These are phyloP conservation scores for Mastacembelus armatus DNA, from an alignment of 2,797 vertebrate species.

Conservation along the genomic window DNA sequence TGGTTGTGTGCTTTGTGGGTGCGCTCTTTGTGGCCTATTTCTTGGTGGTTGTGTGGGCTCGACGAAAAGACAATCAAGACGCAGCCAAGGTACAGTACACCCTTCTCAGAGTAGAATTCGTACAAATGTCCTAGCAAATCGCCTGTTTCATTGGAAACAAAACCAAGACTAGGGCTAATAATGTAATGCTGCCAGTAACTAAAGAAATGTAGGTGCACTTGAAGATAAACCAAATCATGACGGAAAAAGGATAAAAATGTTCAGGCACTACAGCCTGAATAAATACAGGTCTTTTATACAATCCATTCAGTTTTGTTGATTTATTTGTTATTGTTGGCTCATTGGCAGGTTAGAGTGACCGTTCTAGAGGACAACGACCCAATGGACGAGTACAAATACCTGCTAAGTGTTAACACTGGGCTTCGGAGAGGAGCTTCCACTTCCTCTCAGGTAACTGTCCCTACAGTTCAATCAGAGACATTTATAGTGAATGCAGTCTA, in stretches of 20 bases:
- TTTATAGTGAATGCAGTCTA: too few relatives aligned
- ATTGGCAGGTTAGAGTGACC: conserved; percentile 87
- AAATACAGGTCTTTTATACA: too few relatives aligned
- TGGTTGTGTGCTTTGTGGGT: conserved; percentile 90
- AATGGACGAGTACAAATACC: conserved; percentile 88
- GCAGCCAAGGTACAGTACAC: conserved; percentile 83
- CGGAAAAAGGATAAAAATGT: too few relatives aligned
- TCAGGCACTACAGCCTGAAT: too few relatives aligned
- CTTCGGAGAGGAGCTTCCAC: conserved; percentile 89
- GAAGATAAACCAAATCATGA: too few relatives aligned
- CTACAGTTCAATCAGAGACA: neutral
- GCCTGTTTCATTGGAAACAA: neutral
- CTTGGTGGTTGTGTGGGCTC: conserved; percentile 88
- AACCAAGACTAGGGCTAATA: too few relatives aligned
- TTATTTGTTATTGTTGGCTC: too few relatives aligned
- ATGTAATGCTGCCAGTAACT: neutral
- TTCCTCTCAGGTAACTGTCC: conserved; percentile 87
- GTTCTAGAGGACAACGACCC: conserved; percentile 91
- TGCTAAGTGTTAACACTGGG: conserved; percentile 90
- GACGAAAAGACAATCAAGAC: conserved; percentile 90
- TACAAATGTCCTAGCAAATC: too few relatives aligned
- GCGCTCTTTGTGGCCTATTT: conserved; percentile 87
- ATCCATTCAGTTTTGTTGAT: too few relatives aligned
- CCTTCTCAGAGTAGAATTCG: too few relatives aligned
- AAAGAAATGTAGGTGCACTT: too few relatives aligned